These are phyloP conservation scores for Telmatochromis brachygnathus DNA, from an alignment of 2,113 vertebrate species.

Conservation along the genomic window DNA sequence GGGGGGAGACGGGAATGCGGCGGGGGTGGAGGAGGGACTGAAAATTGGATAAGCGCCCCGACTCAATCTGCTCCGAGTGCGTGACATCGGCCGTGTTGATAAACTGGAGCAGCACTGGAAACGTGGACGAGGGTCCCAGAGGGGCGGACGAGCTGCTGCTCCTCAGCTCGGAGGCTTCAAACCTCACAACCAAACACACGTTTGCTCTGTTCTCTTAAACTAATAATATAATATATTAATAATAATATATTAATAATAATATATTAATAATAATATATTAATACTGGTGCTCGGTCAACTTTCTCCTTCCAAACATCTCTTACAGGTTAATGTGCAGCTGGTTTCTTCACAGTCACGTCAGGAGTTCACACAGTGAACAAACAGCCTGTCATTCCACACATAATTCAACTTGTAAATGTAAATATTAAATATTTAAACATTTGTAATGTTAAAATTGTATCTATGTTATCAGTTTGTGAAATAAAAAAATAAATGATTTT, in stretches of 20 bases:
- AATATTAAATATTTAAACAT: neutral
- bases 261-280: neutral
- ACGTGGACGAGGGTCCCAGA: neutral
- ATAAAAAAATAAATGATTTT: neutral
- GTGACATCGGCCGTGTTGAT: constrained; percentile 8
- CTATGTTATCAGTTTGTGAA: neutral
- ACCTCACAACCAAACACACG: neutral
- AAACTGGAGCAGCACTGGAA: neutral
- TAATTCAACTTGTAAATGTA: neutral
- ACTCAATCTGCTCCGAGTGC: constrained; percentile 13
- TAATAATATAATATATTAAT: no score
- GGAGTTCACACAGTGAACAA: neutral
- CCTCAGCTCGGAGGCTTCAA: rapidly evolving
- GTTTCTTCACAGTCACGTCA: neutral
- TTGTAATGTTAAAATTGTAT: neutral
- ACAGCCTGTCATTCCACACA: rapidly evolving
- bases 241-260: neutral
- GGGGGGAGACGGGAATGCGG: neutral
- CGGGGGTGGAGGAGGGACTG: neutral
- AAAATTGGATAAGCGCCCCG: constrained; percentile 4
- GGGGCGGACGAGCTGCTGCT: neutral
- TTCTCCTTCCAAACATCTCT: neutral
- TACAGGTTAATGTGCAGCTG: neutral
- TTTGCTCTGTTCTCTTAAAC: neutral
- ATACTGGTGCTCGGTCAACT: neutral